Conservation (phyloP, 2,113 vertebrate species). For the Genyomyrus donnyi region DNA sequence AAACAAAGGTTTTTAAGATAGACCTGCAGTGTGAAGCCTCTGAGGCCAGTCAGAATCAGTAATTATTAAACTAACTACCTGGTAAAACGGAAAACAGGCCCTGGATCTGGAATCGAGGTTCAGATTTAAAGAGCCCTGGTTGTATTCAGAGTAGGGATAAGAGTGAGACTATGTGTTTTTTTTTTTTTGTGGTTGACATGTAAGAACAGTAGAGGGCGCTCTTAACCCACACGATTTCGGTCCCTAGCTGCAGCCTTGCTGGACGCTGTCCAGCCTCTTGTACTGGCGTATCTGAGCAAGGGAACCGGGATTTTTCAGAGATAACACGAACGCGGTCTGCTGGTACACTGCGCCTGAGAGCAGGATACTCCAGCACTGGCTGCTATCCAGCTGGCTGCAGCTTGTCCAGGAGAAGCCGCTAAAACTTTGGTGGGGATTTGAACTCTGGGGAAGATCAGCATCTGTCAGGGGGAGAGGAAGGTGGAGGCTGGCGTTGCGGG, state of each 20-base stretch:
- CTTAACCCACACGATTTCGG: background rate
- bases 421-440: conserved; percentile 82
- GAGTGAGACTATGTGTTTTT: background rate
- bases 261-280: background rate
- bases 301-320: background rate
- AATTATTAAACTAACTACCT: background rate
- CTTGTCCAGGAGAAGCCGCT: conserved; percentile 72
- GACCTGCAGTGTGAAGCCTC: background rate
- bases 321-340: background rate
- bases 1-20: background rate
- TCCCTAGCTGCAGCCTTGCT: background rate
- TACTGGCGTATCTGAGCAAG: background rate
- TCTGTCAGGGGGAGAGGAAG: conserved; percentile 53
- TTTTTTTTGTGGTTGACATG: too few relatives aligned
- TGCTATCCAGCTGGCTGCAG: background rate
- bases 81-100: background rate
- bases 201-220: conserved; percentile 4
- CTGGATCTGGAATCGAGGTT: too few relatives aligned
- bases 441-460: conserved; percentile 83
- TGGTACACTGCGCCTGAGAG: background rate
- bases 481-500: conserved; percentile 38
- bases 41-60: background rate
- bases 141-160: background rate
- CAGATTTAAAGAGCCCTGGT: background rate
- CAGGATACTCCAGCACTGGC: background rate